Base-by-base conservation (phyloP, 2,113 vertebrate species). In the Anarrhichthys ocellatus region DNA sequence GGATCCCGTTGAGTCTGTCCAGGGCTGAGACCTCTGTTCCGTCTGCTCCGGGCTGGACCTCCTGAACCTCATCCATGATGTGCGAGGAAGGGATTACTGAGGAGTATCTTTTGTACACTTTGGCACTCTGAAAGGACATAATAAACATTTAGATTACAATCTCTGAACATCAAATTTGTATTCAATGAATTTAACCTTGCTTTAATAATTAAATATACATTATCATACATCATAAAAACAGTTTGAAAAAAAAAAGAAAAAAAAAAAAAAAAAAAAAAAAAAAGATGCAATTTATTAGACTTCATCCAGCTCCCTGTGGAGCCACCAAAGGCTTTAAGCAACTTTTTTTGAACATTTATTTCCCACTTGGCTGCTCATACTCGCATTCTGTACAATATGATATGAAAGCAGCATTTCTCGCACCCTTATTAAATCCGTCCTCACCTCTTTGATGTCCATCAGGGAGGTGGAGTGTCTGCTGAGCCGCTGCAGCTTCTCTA, bases 361-460 rank as follows among this genome's bases (percentile, higher is more conserved):
- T 36, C 61, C 61, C 32, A 36, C 61, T 22, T 63, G 32, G 27
- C 61, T 38, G 22, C 38, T 44, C 13, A 44, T 63, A 36, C 8
- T 22, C 61, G 9, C 44, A 32, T 29, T 50, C 24, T 29, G 24
- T 48, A 50, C 6, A 27, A 18, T 24, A 5, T 10, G 20, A 71
- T 5, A 36, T 38, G 48, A 56, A 38, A 38, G 27, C 22, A 40
- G 34, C 34, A 40, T 56, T 52, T 14, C 3, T 38, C 32, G n/a
- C 42, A 42, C 27, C 62, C 5, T 5, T 36, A 29, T 5, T 36
- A 29, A 44, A 17, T 54, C 76, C 58, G 13, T 27, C 52, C 91
- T 92, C 79, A 99, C 98, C 94, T 98, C 98, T 92, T 98, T 99
- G 56, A 96, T 95, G 93, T 96, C 95, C 83, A 93, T 89, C 83